These are phyloP conservation scores for Disparrhopalites patrizii DNA, from an alignment of 2,888 invertebrate species.

Conservation along the genomic window DNA sequence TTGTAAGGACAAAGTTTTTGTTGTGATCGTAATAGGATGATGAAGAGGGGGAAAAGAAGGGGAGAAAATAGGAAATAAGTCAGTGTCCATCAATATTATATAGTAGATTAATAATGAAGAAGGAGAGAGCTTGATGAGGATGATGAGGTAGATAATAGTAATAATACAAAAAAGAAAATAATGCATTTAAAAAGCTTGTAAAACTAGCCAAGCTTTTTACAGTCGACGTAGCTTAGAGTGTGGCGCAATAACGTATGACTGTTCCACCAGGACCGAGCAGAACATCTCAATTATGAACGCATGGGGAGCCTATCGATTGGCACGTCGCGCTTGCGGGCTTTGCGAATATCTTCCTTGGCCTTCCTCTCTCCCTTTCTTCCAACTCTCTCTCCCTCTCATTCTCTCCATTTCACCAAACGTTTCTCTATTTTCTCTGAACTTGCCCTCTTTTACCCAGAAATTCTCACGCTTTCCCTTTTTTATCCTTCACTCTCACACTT, in stretches of 20 bases:
- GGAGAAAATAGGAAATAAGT: background rate
- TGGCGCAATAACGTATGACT: slow-evolving; percentile 26
- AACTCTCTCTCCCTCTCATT: background rate
- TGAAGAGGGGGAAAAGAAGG: too few relatives aligned
- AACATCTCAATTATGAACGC: slow-evolving; percentile 39
- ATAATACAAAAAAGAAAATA: too few relatives aligned
- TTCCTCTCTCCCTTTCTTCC: slow-evolving; percentile 6
- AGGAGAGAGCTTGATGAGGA: too few relatives aligned
- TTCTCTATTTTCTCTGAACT: background rate
- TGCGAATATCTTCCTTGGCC: slow-evolving; percentile 19
- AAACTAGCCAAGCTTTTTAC: slow-evolving; percentile 10
- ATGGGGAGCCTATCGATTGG: slow-evolving; percentile 36
- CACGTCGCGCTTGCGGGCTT: slow-evolving; percentile 31
- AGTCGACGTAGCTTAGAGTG: slow-evolving; percentile 20
- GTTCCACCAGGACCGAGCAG: slow-evolving; percentile 29
- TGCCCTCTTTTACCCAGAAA: slow-evolving; percentile 10
- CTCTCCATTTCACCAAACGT: background rate
- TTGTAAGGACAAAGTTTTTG: background rate
- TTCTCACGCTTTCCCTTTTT: background rate
- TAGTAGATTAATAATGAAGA: background rate
- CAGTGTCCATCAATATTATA: slow-evolving; percentile 4
- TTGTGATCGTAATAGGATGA: background rate
- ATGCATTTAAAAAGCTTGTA: slow-evolving; percentile 17
- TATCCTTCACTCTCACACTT: background rate
- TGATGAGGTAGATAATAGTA: too few relatives aligned